Conservation (phyloP, 1,140 invertebrate genomes). For the Drosophila insularis region DNA sequence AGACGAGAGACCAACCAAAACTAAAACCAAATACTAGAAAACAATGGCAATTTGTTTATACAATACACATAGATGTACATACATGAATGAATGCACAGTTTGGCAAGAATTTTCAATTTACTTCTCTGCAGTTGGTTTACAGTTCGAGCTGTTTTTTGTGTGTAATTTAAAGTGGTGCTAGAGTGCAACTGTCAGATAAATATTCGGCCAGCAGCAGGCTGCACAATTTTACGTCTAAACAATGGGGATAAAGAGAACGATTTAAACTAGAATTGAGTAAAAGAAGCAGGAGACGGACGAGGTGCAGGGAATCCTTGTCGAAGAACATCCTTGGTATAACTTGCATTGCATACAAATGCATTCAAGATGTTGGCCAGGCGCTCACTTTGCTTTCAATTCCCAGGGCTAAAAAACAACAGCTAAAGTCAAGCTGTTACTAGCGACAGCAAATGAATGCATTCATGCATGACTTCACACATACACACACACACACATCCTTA, state of each 20-base stretch:
- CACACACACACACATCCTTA: slow-evolving; percentile 20
- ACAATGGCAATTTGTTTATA: slow-evolving; percentile 40
- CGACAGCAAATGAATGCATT: slow-evolving; percentile 53
- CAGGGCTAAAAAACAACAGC: slow-evolving; percentile 54
- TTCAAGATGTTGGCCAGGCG: slow-evolving; percentile 60
- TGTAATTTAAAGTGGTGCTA: slow-evolving; percentile 38
- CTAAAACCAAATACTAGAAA: slow-evolving; percentile 2
- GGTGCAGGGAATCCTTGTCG: background rate
- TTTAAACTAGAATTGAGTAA: too few relatives aligned
- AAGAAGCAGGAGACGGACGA: too few relatives aligned
- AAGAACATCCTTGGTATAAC: background rate
- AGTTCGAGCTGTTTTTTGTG: background rate
- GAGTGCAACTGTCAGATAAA: slow-evolving; percentile 37
- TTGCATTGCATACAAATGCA: slow-evolving; percentile 41
- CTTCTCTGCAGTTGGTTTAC: slow-evolving; percentile 13
- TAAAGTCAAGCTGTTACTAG: slow-evolving; percentile 46
- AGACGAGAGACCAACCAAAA: slow-evolving; percentile 15
- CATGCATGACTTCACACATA: slow-evolving; percentile 36
- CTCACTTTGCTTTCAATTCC: slow-evolving; percentile 48
- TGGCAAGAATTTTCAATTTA: slow-evolving; percentile 35
- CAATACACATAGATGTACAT: background rate
- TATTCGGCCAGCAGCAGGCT: background rate
- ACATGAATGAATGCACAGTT: slow-evolving; percentile 29
- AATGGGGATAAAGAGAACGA: slow-evolving; percentile 23
- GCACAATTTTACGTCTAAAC: slow-evolving; percentile 13